Percentiles rank a stretch among this genome's conserved stretches.
phyloP scores from a whole-genome alignment of 1,140 invertebrate species.

The Conus ventricosus region DNA sequence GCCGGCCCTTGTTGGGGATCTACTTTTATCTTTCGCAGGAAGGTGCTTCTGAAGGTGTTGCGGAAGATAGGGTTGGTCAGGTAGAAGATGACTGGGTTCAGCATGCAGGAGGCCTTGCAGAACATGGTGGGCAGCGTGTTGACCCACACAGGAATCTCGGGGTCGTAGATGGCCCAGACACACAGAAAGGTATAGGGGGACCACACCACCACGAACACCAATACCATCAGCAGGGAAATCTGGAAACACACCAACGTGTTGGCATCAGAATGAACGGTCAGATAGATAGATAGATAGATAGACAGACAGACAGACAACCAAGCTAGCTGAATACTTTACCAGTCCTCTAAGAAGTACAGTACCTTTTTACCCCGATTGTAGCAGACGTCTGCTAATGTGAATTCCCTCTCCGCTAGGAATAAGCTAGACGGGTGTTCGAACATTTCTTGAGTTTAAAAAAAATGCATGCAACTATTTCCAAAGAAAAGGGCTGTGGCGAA shows the following conservation, averaged over 20 bases:
- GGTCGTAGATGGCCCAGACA: constrained; percentile 37
- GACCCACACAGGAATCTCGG: constrained; percentile 35
- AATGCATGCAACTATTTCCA: too few species aligned
- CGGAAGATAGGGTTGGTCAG: constrained; percentile 37
- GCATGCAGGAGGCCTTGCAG: constrained; percentile 39
- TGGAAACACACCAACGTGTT: background rate
- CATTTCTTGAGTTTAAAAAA: too few species aligned
- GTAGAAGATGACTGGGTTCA: constrained; percentile 41
- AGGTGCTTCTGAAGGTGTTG: constrained; percentile 21
- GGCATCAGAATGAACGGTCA: background rate
- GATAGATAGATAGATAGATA: background rate
- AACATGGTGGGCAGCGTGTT: constrained; percentile 44
- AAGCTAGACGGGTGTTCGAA: too few species aligned
- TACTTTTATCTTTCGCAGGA: background rate
- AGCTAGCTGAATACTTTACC: too few species aligned
- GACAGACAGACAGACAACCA: too few species aligned
- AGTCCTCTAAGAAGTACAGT: too few species aligned
- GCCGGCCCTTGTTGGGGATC: background rate
- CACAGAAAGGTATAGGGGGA: constrained; percentile 39
- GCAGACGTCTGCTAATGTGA: too few species aligned
- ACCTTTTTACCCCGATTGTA: too few species aligned
- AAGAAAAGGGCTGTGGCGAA: too few species aligned
- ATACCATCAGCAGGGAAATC: constrained; percentile 35
- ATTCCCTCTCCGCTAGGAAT: too few species aligned
- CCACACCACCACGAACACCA: constrained; percentile 33